phyloP scores from a whole-genome alignment of 2,888 invertebrate genomes.

The Hyppa rectilinea region DNA sequence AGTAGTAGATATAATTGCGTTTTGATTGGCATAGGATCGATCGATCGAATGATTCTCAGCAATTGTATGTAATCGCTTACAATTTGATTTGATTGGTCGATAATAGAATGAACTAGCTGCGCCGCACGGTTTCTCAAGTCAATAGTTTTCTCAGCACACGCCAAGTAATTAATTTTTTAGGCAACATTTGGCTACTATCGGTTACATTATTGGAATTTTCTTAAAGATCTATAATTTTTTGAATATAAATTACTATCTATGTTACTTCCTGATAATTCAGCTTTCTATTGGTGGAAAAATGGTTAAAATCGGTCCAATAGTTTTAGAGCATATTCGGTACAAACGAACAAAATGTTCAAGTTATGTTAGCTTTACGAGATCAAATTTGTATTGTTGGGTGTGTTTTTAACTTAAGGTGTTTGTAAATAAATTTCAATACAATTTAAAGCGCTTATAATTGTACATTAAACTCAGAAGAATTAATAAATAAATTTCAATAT shows the following conservation, averaged over 20 bases:
- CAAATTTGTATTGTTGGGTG: not conserved
- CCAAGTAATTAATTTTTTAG: too few species aligned
- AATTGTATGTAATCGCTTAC: constrained; percentile 42
- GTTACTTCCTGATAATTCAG: too few species aligned
- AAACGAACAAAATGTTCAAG: too few species aligned
- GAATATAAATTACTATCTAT: too few species aligned
- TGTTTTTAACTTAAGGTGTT: not conserved
- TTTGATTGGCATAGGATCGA: constrained; percentile 50
- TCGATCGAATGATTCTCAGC: constrained; percentile 36
- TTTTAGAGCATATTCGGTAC: too few species aligned
- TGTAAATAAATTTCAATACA: not conserved
- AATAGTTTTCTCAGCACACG: too few species aligned
- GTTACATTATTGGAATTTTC: too few species aligned
- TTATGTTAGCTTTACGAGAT: not conserved
- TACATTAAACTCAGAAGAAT: not conserved
- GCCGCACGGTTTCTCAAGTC: too few species aligned
- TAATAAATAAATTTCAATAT: not conserved
- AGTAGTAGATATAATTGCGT: constrained; percentile 44
- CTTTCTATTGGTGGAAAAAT: too few species aligned
- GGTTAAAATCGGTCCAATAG: too few species aligned
- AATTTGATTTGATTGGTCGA: constrained; percentile 37
- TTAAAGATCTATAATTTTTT: too few species aligned
- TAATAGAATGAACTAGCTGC: constrained; percentile 33
- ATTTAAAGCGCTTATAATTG: not conserved
- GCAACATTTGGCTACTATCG: too few species aligned